Conservation (phyloP, 2,888 invertebrate genomes). For the Drosophila neonasuta region DNA sequence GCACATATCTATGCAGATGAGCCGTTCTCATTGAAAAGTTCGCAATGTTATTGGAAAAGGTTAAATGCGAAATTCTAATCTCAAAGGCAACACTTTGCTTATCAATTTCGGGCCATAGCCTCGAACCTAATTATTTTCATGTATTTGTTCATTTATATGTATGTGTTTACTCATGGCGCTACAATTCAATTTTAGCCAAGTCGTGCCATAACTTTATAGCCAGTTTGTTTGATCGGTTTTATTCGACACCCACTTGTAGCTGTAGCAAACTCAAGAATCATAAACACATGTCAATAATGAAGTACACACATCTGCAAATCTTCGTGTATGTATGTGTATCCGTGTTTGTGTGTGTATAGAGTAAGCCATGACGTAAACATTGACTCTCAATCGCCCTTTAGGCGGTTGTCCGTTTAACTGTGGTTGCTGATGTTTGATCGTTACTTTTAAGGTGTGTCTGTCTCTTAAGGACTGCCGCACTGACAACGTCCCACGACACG, state of each 20-base stretch:
- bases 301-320: neutral
- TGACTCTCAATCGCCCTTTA: slow-evolving; percentile 30
- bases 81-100: slow-evolving; percentile 12
- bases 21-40: neutral
- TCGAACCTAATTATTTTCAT: slow-evolving; percentile 6
- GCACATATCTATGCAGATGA: slow-evolving; percentile 10
- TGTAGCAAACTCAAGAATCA: slow-evolving; percentile 4
- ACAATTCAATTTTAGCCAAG: neutral
- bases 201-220: neutral
- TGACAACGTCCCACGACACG: slow-evolving; percentile 12
- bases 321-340: neutral
- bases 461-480: slow-evolving; percentile 6
- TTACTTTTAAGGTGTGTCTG: slow-evolving; percentile 55
- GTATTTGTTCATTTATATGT: slow-evolving; percentile 1
- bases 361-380: slow-evolving; percentile 30
- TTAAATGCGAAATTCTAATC: slow-evolving; percentile 22
- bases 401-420: neutral
- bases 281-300: neutral
- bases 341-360: neutral
- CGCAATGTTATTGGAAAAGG: slow-evolving; percentile 15
- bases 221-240: slow-evolving; percentile 14
- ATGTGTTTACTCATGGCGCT: neutral
- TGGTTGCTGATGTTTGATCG: slow-evolving; percentile 49
- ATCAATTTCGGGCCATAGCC: slow-evolving; percentile 12
- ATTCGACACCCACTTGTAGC: slow-evolving; percentile 14